These are phyloP conservation scores for Macrosoma leucophasiata DNA, from an alignment of 2,888 invertebrate species.

Conservation along the genomic window DNA sequence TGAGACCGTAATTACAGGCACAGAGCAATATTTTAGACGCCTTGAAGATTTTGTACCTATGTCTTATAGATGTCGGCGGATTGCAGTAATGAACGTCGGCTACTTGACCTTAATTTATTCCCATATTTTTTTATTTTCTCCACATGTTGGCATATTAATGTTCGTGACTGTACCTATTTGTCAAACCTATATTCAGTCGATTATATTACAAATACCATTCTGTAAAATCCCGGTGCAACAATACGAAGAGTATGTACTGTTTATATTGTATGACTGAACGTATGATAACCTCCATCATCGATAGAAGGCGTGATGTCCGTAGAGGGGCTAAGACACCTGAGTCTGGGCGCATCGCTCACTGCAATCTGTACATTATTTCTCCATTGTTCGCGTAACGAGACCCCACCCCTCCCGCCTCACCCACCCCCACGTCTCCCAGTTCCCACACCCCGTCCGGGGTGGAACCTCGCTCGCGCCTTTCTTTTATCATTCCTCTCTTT, in stretches of 20 bases:
- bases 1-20: no score
- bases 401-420: constrained; percentile 45
- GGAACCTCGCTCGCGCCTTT: constrained; percentile 75
- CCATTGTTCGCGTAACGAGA: constrained; percentile 77
- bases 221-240: no score
- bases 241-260: neutral
- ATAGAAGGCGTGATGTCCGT: constrained; percentile 54
- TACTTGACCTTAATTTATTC: no score
- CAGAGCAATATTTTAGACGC: no score
- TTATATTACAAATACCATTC: no score
- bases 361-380: constrained; percentile 77
- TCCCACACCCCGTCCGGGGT: constrained; percentile 74
- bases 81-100: no score
- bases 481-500: constrained; percentile 76
- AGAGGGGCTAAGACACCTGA: constrained; percentile 66
- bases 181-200: no score
- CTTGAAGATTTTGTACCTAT: no score
- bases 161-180: no score
- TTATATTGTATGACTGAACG: neutral
- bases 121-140: no score
- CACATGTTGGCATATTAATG: no score
- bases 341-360: constrained; percentile 76
- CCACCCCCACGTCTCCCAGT: constrained; percentile 40
- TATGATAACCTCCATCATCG: constrained; percentile 5
- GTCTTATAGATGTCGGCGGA: no score